Evolutionary conservation across 2,113 vertebrate genomes (phyloP), one percentile per base, ranked within the genome.

Genomic region (Callocephalon fimbriatum): DNA sequence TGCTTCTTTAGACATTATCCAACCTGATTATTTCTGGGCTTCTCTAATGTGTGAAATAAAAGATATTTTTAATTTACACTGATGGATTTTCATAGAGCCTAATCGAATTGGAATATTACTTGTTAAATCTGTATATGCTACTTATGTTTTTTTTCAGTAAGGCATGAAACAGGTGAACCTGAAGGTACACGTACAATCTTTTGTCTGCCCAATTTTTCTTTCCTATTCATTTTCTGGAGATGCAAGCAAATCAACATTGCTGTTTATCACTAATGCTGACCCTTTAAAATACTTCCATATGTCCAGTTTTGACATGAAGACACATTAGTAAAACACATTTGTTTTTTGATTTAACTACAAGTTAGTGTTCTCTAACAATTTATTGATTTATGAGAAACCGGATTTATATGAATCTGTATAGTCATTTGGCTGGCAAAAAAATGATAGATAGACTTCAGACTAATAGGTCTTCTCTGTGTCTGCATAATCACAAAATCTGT

Each of bases 31-130:
- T 81, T 84, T 87, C 51, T 75, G 62, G 17, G 38, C 25, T 79
- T 86, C 75, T 96, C 45, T 38, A 51, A 26, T 25, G 5, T 85
- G 67, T 90, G 75, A 74, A 94, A 70, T 71, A 25, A 96, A 86
- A 88, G 29, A 44, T 58, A 42, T 42, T 78, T 92, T 86, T 82
- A 75, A 82, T 90, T 87, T 86, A 58, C n/a, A 70, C 22, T 67
- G 74, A 25, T 79, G 66, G 58, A 73, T 79, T 96, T 96, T 94
- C 62, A 45, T 79, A 59, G 85, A 65, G 45, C n/a, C 25, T 88
- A 40, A 59, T 86, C 22, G n/a, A 15, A 86, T n/a, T 66, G 42
- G 32, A 73, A 62, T 76, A 70, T 86, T 80, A 38, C 32, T 58
- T 83, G 45, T 62, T 79, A 6, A 35, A 54, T 37, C 90, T 59